Base-by-base conservation (phyloP, 2,888 invertebrate species). In the Eupithecia insigniata region DNA sequence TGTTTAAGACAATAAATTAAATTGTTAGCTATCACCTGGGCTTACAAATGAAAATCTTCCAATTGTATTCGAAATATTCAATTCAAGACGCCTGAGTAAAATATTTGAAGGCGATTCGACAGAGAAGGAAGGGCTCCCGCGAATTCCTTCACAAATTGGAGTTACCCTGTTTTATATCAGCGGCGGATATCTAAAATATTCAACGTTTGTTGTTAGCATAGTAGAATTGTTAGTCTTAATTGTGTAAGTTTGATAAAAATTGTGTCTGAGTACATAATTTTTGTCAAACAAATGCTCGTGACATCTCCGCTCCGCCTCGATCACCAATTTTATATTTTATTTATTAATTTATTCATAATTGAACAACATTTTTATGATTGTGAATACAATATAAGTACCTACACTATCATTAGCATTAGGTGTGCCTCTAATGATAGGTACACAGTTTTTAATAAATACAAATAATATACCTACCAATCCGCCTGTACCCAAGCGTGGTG, bases 71-170 rank as follows among this genome's bases (percentile, higher is more conserved):
- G n/a, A 62, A 67, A 55, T 67, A 67, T 58, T 67, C 66, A 46
- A 66, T 72, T 66, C 10, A 64, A 67, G 67, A 67, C 46, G 65
- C 18, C 43, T 43, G 16, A 70, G 64, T 64, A 5, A 64, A 64
- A 64, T 64, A 14, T 34, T 26, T 36, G 22, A 22, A 36, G 34
- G 64, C 14, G 12, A 62, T 64, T 64, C 36, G 36, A 39, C 26
- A 64, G 26, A 16, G 22, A 16, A 26, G 22, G 22, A n/a, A n/a
- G 10, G 26, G 26, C 26, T 64, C 43, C 75, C 68, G 36, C 36
- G 32, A 71, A 78, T 76, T 75, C 74, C 78, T 26, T 62, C 32
- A 58, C 72, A 69, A 78, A 76, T 76, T 66, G 74, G 68, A 65
- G 18, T 70, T 71, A 55, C 60, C 58, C 72, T 65, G 74, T 78